phyloP scores from a whole-genome alignment of 2,113 vertebrate genomes.

The Psilopsiagon aymara region DNA sequence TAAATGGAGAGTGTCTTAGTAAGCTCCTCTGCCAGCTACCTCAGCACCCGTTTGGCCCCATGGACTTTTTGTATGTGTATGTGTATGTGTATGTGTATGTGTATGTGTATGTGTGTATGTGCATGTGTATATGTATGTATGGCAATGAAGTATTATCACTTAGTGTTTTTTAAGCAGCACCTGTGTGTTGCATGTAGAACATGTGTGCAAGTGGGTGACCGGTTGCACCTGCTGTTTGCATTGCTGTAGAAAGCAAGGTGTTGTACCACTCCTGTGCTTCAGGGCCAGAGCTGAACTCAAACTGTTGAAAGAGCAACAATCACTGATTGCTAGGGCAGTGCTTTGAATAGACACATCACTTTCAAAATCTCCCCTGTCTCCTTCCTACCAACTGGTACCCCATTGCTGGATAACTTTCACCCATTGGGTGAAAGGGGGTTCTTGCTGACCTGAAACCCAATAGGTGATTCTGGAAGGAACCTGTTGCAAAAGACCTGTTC shows the following conservation, averaged over 20 bases:
- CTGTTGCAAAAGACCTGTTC: not conserved
- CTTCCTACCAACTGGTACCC: not conserved
- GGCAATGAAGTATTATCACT: not conserved
- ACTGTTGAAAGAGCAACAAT: not conserved
- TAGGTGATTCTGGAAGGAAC: not conserved
- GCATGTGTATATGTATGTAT: not conserved
- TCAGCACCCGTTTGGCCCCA: not conserved
- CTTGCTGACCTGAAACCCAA: not conserved
- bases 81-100: no score
- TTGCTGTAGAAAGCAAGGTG: not conserved
- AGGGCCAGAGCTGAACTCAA: not conserved
- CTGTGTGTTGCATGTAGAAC: not conserved
- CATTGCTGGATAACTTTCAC: not conserved
- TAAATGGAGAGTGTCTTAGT: not conserved
- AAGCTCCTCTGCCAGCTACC: not conserved
- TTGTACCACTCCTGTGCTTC: not conserved
- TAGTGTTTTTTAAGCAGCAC: not conserved
- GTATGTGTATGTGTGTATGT: no score
- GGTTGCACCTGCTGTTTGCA: not conserved
- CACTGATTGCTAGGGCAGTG: not conserved
- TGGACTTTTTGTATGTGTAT: no score
- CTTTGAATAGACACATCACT: not conserved
- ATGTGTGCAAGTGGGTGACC: no score
- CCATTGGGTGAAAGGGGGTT: not conserved
- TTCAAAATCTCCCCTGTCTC: not conserved